Evolutionary conservation across 2,797 vertebrate species (phyloP).

Genomic region (Lepidocolaptes lacrymiger): DNA sequence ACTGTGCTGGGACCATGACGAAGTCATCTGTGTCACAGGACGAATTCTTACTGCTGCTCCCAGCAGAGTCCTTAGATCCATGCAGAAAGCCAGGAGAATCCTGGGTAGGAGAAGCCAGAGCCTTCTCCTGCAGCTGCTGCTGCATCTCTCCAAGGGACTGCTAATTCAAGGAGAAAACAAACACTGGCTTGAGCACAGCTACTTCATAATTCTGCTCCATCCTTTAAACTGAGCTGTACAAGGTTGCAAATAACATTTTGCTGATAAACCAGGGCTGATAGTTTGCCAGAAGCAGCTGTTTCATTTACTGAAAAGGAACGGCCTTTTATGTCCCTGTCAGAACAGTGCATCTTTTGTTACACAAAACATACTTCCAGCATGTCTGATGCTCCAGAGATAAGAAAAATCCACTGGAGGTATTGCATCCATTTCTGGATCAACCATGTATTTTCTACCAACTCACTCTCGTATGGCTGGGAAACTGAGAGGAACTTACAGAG

Average conservation of each 20-base stretch:
- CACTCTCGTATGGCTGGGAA: not conserved
- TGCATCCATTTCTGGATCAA: not conserved
- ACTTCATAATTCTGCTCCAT: not conserved
- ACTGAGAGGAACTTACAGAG: not conserved
- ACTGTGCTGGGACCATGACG: slow-evolving; percentile 91
- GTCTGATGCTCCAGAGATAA: not conserved
- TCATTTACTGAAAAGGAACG: not conserved
- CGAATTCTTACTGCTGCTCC: slow-evolving; percentile 91
- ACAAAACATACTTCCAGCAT: not conserved
- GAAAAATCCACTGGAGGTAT: not conserved
- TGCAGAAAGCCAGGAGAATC: slow-evolving; percentile 82
- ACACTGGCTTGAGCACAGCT: not conserved
- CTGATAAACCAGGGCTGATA: slow-evolving; percentile 4
- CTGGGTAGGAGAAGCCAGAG: slow-evolving; percentile 80
- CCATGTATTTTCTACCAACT: fast-evolving
- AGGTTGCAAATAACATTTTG: slow-evolving; percentile 13
- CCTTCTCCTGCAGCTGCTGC: slow-evolving; percentile 82
- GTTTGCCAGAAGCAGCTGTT: slow-evolving; percentile 21
- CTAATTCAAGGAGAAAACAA: slow-evolving; percentile 47
- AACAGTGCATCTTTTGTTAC: not conserved
- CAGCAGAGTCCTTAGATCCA: slow-evolving; percentile 82
- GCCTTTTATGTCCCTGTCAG: slow-evolving; percentile 14
- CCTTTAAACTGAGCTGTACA: not conserved
- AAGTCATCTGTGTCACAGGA: slow-evolving; percentile 90
- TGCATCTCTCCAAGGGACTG: slow-evolving; percentile 88